Evolutionary conservation across 2,888 invertebrate species (phyloP).

Genomic region (Mesochorus sp.): DNA sequence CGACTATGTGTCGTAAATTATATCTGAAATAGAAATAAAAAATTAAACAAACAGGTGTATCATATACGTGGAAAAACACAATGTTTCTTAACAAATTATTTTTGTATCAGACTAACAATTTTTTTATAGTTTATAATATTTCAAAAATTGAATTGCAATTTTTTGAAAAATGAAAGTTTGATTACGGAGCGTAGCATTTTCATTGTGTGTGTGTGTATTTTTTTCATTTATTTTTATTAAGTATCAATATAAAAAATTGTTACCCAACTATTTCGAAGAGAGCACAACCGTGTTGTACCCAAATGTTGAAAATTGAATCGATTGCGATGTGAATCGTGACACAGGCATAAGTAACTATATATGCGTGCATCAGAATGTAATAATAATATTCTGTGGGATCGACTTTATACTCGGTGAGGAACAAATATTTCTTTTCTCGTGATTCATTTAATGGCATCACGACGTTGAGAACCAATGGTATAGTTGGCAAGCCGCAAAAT

Average conservation of each 20-base stretch:
- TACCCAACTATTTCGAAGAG: slow-evolving; percentile 58
- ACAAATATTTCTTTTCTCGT: slow-evolving; percentile 48
- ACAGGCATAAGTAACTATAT: slow-evolving; percentile 35
- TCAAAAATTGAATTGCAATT: too few species aligned
- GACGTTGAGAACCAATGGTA: slow-evolving; percentile 59
- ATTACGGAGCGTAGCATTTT: too few species aligned
- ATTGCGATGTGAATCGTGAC: slow-evolving; percentile 37
- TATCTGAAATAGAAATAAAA: slow-evolving; percentile 11
- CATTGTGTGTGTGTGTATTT: too few species aligned
- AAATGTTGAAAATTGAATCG: slow-evolving; percentile 44
- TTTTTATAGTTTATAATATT: too few species aligned
- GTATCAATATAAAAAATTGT: too few species aligned
- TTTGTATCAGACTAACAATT: too few species aligned
- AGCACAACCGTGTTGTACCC: slow-evolving; percentile 60
- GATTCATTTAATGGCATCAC: slow-evolving; percentile 61
- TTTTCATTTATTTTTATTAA: too few species aligned
- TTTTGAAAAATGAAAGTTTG: too few species aligned
- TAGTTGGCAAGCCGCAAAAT: background rate
- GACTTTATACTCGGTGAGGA: slow-evolving; percentile 55
- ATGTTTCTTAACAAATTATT: too few species aligned
- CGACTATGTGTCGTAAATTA: background rate
- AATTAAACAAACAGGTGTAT: too few species aligned
- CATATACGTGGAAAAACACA: too few species aligned
- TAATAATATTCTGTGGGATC: slow-evolving; percentile 62
- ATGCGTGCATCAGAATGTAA: slow-evolving; percentile 45